Conservation (phyloP, 2,797 vertebrate species). For the Acanthurus leucopareius region DNA sequence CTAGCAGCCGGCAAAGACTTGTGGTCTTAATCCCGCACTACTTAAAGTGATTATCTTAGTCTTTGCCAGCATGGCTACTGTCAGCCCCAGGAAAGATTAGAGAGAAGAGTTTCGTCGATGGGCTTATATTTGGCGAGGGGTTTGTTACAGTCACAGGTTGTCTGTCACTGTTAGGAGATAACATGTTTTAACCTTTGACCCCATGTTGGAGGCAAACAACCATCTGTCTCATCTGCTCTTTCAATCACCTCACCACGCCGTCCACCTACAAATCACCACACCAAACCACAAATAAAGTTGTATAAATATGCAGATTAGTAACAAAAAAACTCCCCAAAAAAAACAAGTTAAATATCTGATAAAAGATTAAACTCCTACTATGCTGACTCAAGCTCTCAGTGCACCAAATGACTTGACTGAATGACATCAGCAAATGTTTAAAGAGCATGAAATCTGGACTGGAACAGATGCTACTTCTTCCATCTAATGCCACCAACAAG, state of each 20-base stretch:
- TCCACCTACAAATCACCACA: background rate
- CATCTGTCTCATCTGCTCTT: slow-evolving; percentile 51
- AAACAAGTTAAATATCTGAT: too few relatives aligned
- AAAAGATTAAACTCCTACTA: too few relatives aligned
- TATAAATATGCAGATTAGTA: too few relatives aligned
- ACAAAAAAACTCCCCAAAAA: too few relatives aligned
- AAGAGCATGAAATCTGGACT: background rate
- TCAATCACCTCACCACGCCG: slow-evolving; percentile 2
- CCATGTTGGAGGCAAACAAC: background rate
- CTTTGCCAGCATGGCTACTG: slow-evolving; percentile 11
- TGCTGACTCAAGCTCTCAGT: background rate
- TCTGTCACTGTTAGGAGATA: background rate
- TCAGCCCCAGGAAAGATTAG: slow-evolving; percentile 13
- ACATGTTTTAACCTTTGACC: slow-evolving; percentile 25
- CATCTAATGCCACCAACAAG: slow-evolving; percentile 9
- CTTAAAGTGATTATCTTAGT: slow-evolving; percentile 39
- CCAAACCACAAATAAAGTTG: background rate
- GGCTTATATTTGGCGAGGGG: background rate
- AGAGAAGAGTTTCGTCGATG: background rate
- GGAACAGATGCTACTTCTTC: slow-evolving; percentile 7
- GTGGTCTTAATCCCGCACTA: slow-evolving; percentile 31
- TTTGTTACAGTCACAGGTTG: background rate
- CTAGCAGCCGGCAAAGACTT: slow-evolving; percentile 7
- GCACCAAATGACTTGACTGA: background rate
- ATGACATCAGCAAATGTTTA: slow-evolving; percentile 18